A percentile compares a stretch with the other conserved stretches of the same genome.
Conservation (phyloP, 2,888 invertebrate species). For the Ochlodes sylvanus region DNA sequence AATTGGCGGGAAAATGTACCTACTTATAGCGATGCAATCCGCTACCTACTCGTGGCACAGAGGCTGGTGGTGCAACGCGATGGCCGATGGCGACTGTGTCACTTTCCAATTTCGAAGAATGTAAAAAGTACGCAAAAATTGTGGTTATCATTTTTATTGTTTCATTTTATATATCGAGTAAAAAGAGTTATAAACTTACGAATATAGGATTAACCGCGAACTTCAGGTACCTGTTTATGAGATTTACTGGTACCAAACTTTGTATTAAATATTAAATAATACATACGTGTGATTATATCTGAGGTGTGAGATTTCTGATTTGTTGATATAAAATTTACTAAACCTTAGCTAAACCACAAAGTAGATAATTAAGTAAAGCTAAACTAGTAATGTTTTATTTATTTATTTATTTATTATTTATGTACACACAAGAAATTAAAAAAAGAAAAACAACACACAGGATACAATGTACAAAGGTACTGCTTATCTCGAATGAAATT, state of each 20-base stretch:
- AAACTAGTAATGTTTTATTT: no score
- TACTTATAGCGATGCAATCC: constrained; percentile 6
- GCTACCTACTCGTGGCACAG: constrained; percentile 16
- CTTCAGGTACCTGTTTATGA: neutral
- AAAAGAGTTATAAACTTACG: constrained; percentile 33
- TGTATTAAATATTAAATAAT: neutral
- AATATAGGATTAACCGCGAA: constrained; percentile 28
- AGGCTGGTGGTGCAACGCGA: no score
- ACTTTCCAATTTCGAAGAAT: constrained; percentile 68
- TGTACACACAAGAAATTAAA: no score
- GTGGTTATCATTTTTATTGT: constrained; percentile 27
- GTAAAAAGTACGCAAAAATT: constrained; percentile 39
- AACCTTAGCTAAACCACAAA: no score
- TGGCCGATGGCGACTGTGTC: constrained; percentile 48
- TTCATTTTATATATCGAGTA: constrained; percentile 19
- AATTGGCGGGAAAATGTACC: constrained; percentile 29
- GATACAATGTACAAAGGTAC: no score
- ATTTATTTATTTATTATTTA: no score
- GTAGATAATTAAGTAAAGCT: no score
- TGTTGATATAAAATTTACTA: no score
- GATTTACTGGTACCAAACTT: constrained; percentile 17
- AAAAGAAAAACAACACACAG: no score
- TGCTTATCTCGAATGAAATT: no score
- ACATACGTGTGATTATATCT: neutral
- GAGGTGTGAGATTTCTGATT: neutral